phyloP scores from a whole-genome alignment of 2,888 invertebrate species.

The Cinara cedri region DNA sequence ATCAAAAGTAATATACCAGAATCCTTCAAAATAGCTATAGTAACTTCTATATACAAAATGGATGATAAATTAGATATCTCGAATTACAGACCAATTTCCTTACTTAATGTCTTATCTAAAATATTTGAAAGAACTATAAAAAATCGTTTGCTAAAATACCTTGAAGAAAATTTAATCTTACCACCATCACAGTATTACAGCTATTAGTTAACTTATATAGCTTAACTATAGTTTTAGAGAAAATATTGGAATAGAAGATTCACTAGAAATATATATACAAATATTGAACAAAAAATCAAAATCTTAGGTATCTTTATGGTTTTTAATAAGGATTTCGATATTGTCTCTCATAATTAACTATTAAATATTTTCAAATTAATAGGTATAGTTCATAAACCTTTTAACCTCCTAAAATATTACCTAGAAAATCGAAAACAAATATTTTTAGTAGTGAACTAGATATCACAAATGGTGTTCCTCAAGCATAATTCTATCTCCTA shows the following conservation, averaged over 20 bases:
- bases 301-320: neutral
- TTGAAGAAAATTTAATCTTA: neutral
- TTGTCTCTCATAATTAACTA: neutral
- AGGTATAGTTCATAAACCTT: conserved; percentile 3
- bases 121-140: conserved; percentile 1
- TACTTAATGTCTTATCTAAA: neutral
- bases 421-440: conserved; percentile 6
- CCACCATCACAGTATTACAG: neutral
- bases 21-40: conserved; percentile 2
- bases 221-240: conserved; percentile 10
- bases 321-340: neutral
- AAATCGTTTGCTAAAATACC: neutral
- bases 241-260: neutral
- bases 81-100: neutral
- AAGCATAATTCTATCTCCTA: conserved; percentile 4
- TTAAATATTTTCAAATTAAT: conserved; percentile 5
- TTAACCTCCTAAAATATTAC: conserved; percentile 1
- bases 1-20: neutral
- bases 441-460: conserved; percentile 1
- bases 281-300: neutral
- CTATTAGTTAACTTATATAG: too few species aligned
- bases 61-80: neutral
- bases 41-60: neutral
- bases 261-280: neutral
- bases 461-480: neutral